Conservation (phyloP, 2,797 vertebrate species). For the Aselliscus stoliczkanus region DNA sequence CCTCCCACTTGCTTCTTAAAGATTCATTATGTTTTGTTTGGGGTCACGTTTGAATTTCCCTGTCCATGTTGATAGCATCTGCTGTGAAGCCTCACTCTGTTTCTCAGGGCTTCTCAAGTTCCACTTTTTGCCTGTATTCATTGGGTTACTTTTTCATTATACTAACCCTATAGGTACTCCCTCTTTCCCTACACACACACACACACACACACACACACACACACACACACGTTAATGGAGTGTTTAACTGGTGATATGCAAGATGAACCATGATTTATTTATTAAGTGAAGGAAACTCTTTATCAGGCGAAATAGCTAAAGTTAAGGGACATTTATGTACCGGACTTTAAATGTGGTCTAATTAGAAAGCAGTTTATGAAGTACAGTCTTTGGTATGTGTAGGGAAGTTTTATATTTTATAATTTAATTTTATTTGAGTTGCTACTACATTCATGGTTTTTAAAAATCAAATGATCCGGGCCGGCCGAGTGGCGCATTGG, state of each 20-base stretch:
- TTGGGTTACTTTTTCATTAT: neutral
- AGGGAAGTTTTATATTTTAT: slow-evolving; percentile 17
- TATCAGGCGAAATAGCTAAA: neutral
- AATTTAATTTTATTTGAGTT: slow-evolving; percentile 42
- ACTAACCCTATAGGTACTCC: neutral
- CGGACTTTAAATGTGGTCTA: slow-evolving; percentile 33
- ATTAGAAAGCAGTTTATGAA: slow-evolving; percentile 37
- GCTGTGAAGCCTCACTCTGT: neutral
- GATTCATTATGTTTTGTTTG: neutral
- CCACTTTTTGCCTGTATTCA: neutral
- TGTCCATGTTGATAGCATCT: neutral
- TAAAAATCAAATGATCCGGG: neutral
- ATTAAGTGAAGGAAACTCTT: slow-evolving; percentile 22
- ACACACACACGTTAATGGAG: neutral
- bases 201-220: neutral
- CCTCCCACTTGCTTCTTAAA: neutral
- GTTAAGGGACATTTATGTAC: neutral
- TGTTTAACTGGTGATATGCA: neutral
- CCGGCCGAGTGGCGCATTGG: too few species aligned
- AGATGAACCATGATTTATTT: neutral
- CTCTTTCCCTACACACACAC: neutral
- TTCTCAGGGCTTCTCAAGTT: neutral
- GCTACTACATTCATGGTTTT: neutral
- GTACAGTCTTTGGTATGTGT: neutral
- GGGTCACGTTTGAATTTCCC: neutral